Percentiles rank a stretch among this genome's conserved stretches.
Evolutionary conservation across 2,888 invertebrate species (phyloP).

Genomic region (Labia minor): DNA sequence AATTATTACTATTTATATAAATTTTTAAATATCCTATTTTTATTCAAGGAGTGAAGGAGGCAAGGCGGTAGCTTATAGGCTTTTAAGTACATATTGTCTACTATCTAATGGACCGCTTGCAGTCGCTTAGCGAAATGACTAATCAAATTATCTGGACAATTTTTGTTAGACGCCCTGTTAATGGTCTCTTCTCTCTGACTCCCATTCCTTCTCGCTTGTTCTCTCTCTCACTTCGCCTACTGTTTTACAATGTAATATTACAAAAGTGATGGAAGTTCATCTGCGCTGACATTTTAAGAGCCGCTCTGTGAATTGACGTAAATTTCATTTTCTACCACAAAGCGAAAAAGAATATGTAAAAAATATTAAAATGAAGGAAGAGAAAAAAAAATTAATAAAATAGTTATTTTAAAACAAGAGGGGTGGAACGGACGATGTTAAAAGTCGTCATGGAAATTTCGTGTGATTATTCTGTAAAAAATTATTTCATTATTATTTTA

Average conservation of each 20-base stretch:
- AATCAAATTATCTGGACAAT: background rate
- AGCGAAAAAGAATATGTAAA: background rate
- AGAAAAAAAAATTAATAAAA: too few species aligned
- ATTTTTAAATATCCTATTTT: too few species aligned
- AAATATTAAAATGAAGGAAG: too few species aligned
- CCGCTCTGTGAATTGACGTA: background rate
- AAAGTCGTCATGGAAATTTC: too few species aligned
- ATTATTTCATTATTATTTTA: too few species aligned
- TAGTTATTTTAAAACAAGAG: too few species aligned
- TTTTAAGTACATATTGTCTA: background rate
- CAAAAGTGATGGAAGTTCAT: background rate
- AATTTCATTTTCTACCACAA: background rate
- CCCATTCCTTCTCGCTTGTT: too few species aligned
- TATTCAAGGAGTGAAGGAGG: too few species aligned
- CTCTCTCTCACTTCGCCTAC: background rate
- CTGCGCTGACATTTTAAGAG: background rate
- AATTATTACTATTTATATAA: too few species aligned
- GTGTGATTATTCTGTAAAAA: too few species aligned
- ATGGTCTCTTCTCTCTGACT: background rate
- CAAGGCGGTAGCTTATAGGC: background rate
- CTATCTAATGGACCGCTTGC: background rate
- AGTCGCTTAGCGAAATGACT: background rate
- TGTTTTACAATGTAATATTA: background rate
- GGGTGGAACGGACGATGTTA: too few species aligned
- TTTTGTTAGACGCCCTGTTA: background rate